These are phyloP conservation scores for Phodopus roborovskii DNA, from an alignment of 2,113 vertebrate species.

Conservation along the genomic window DNA sequence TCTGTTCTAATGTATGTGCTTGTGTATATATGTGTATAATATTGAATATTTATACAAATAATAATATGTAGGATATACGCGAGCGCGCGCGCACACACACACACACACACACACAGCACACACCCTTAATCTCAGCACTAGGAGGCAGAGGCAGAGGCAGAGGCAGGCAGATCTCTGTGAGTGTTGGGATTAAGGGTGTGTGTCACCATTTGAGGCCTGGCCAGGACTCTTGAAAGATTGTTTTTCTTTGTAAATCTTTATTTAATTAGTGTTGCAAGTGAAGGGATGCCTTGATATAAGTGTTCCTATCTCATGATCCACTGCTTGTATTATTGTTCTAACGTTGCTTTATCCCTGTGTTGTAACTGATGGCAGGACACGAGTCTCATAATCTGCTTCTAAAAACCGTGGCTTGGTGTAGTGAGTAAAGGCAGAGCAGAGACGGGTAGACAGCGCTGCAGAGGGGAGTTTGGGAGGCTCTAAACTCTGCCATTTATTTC, in stretches of 20 bases:
- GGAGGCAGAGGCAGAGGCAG: neutral
- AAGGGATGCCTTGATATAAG: neutral
- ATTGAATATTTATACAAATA: neutral
- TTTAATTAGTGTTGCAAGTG: neutral
- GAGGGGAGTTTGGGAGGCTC: neutral
- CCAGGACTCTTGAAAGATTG: neutral
- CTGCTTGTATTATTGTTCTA: neutral
- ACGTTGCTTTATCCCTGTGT: neutral
- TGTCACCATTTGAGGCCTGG: neutral
- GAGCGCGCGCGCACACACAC: no score
- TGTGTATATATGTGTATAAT: neutral
- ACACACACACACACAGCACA: no score
- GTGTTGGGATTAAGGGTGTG: neutral
- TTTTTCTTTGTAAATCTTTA: constrained; percentile 51
- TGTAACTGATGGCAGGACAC: neutral
- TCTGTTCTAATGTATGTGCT: neutral
- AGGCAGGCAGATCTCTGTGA: neutral
- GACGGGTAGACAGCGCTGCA: neutral
- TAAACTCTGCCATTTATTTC: neutral
- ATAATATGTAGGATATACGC: neutral
- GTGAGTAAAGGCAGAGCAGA: neutral
- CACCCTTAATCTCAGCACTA: neutral
- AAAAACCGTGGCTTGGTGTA: neutral
- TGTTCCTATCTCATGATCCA: neutral
- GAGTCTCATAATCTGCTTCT: neutral